Base-by-base conservation (phyloP, 2,113 vertebrate species). In the Engystomops pustulosus region DNA sequence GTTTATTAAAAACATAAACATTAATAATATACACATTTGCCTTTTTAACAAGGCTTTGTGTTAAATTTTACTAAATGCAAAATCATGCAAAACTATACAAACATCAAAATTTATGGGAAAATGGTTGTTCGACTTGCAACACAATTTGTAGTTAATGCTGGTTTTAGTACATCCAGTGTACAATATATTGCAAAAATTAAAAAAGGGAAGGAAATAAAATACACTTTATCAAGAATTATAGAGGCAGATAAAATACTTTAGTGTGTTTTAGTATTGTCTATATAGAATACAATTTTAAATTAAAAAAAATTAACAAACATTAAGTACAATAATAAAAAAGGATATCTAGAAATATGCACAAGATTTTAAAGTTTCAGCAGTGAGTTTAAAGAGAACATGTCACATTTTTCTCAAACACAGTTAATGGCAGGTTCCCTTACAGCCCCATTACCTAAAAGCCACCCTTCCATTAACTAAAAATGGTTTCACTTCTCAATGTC, bases 1-100 rank as follows among this genome's bases (percentile, higher is more conserved):
- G 36, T 80, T 80, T 80, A 80, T 80, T 67, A 47, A 80, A 80
- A 80, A 67, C 60, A 80, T 80, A 80, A 80, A 65, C 78, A 80
- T 44, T 45, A 80, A 80, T 80, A 80, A 80, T 32, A 32, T 36
- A 20, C 41, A 68, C 14, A 30, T 80, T 44, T 49, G 55, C 62
- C 23, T 47, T 30, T 80, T 44, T 15, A 34, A 36, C 17, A 79
- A 60, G 9, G 36, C n/a, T 23, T 44, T 70, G 68, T n/a, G 0
- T 36, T 67, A 18, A 20, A 67, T 67, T 67, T 67, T 7, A 15
- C 25, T 30, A 62, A 62, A 62, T 62, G 27, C 25, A 62, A 62
- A 32, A 15, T 15, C 14, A 20, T 36, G 9, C 6, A 34, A 67
- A 67, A 67, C 32, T 3, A 10, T 7, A 67, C 6, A 36, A 67